Conservation (phyloP, 2,888 invertebrate species). For the Microchrysa polita region DNA sequence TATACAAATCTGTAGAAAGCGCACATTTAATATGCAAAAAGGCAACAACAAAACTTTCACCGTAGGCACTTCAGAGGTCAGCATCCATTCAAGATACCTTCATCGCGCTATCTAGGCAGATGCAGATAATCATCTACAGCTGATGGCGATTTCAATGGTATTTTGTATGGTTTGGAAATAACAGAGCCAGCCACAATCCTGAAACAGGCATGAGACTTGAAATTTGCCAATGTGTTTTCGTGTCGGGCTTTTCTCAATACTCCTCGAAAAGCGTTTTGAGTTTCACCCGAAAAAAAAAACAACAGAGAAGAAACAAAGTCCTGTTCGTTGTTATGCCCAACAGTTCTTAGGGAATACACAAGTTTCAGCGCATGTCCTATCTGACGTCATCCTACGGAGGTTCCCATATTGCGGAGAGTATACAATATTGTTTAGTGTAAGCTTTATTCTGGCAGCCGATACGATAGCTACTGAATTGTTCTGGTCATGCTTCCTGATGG, state of each 20-base stretch:
- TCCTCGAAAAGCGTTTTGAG: neutral
- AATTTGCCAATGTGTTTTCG: too few species aligned
- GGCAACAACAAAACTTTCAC: neutral
- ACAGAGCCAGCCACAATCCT: neutral
- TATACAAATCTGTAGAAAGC: too few species aligned
- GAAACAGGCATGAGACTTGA: slow-evolving; percentile 25
- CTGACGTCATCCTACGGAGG: slow-evolving; percentile 52
- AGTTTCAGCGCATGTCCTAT: slow-evolving; percentile 47
- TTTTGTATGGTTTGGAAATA: slow-evolving; percentile 7
- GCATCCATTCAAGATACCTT: slow-evolving; percentile 33
- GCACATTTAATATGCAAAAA: neutral
- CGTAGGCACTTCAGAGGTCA: slow-evolving; percentile 20
- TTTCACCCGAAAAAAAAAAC: slow-evolving; percentile 9
- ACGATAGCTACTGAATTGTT: slow-evolving; percentile 1
- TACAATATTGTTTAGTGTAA: slow-evolving; percentile 47
- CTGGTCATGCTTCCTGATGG: slow-evolving; percentile 19
- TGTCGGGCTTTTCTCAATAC: too few species aligned
- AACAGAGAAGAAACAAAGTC: too few species aligned
- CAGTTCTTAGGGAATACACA: neutral
- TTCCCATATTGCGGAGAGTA: slow-evolving; percentile 51
- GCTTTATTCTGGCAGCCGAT: slow-evolving; percentile 31
- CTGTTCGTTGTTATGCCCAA: neutral
- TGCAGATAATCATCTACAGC: slow-evolving; percentile 33
- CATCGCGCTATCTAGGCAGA: neutral
- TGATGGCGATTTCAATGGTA: slow-evolving; percentile 15